Percentiles rank a stretch among this genome's conserved stretches.
These are phyloP conservation scores for Parelbella ahira DNA, from an alignment of 2,888 invertebrate genomes.

Conservation along the genomic window DNA sequence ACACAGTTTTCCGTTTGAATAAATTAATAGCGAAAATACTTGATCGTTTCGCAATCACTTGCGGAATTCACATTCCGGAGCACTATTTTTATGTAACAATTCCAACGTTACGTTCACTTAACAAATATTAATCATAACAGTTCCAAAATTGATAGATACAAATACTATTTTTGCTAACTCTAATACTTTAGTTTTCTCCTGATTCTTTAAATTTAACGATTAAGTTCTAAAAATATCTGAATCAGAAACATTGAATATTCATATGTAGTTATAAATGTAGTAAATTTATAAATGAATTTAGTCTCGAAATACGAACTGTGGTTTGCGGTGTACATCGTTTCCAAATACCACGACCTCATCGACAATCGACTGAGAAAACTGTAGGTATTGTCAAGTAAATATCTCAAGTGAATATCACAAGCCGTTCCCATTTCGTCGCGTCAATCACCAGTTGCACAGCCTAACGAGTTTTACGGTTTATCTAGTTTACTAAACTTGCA, in stretches of 20 bases:
- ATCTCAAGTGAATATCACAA: constrained; percentile 15
- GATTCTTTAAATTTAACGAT: no score
- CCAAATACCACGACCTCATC: constrained; percentile 18
- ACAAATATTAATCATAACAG: no score
- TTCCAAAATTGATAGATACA: no score
- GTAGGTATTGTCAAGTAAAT: constrained; percentile 22
- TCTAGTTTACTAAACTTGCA: constrained; percentile 6
- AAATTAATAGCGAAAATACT: not conserved
- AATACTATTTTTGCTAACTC: no score
- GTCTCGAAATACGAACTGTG: constrained; percentile 3
- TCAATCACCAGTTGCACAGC: constrained; percentile 18
- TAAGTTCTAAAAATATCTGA: no score
- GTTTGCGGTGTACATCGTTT: constrained; percentile 11
- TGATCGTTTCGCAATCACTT: constrained; percentile 2
- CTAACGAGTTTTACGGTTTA: not conserved
- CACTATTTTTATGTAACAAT: no score
- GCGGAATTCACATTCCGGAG: not conserved
- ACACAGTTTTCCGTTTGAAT: constrained; percentile 12
- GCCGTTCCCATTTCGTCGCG: constrained; percentile 20
- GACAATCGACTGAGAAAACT: constrained; percentile 22
- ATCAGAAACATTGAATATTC: no score
- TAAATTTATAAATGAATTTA: constrained; percentile 1
- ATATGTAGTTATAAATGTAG: not conserved
- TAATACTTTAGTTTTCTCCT: no score
- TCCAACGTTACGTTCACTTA: no score